Evolutionary conservation across 2,888 invertebrate species (phyloP), one percentile per base, ranked within the genome.

Genomic region (Hermaeophaga mercurialis): DNA sequence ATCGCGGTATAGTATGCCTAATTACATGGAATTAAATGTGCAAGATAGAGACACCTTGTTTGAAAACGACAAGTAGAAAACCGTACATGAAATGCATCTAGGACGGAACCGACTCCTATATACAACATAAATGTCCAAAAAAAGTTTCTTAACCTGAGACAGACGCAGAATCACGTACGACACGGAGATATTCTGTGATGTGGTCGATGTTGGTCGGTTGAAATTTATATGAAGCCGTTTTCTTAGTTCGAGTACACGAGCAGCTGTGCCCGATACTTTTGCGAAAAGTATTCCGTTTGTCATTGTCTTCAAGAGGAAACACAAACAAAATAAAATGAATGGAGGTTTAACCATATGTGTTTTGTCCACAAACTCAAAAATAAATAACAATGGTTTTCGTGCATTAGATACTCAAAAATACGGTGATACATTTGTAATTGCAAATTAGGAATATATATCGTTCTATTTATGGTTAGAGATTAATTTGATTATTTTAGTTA

Each of bases 41-140:
- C n/a, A n/a, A n/a, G n/a, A n/a, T n/a, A n/a, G 47, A 4, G 11
- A 36, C 56, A 43, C 47, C 55, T 56, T 55, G 55, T 66, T 59
- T 56, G 53, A 54, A 47, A 54, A 47, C 49, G 56, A 68, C 65
- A 66, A 63, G 59, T 63, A 61, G 62, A 63, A 65, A 58, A 66
- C 56, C 62, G 70, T 72, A 71, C 69, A 72, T 69, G 73, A 73
- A 72, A 73, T 73, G 71, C 69, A 71, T 57, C 69, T 67, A 66
- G 60, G 66, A 66, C 64, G 64, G 66, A 62, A 67, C 68, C 68
- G 67, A 67, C 70, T 63, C 66, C 63, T 70, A 70, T 73, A 73
- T 73, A 74, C 72, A 72, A 73, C 73, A 69, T 71, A 70, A 73
- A 73, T 69, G 73, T 73, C 73, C 72, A 68, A 72, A 71, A 71